These are phyloP conservation scores for Sebastes taczanowskii DNA, from an alignment of 2,797 vertebrate species.

Conservation along the genomic window DNA sequence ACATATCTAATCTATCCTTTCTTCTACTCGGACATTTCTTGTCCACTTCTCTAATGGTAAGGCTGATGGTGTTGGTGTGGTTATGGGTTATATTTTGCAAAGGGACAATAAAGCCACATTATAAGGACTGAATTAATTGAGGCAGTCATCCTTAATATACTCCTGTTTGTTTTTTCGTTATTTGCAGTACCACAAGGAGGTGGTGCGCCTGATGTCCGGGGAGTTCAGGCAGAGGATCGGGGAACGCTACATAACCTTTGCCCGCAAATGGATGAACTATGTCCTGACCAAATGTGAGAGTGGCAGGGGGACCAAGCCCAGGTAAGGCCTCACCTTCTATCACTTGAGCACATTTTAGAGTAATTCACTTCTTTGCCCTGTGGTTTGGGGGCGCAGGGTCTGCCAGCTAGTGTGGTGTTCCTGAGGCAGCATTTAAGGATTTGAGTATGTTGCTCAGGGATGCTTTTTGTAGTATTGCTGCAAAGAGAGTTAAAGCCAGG, in stretches of 20 bases:
- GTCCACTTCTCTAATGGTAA: background rate
- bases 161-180: background rate
- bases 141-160: background rate
- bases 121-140: background rate
- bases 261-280: slow-evolving; percentile 99
- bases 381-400: background rate
- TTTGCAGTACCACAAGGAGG: slow-evolving; percentile 97
- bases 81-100: background rate
- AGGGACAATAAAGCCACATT: background rate
- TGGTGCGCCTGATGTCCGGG: slow-evolving; percentile 98
- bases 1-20: background rate
- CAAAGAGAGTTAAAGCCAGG: background rate
- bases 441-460: background rate
- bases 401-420: background rate
- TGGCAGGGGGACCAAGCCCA: slow-evolving; percentile 96
- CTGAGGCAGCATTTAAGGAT: background rate
- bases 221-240: slow-evolving; percentile 97
- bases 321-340: slow-evolving; percentile 76
- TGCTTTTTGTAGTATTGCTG: background rate
- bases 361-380: background rate
- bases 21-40: background rate
- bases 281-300: slow-evolving; percentile 99
- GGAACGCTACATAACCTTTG: slow-evolving; percentile 96
- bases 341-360: background rate
- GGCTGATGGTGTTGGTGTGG: background rate